phyloP scores from a whole-genome alignment of 2,113 vertebrate species.

The Shinisaurus crocodilurus region DNA sequence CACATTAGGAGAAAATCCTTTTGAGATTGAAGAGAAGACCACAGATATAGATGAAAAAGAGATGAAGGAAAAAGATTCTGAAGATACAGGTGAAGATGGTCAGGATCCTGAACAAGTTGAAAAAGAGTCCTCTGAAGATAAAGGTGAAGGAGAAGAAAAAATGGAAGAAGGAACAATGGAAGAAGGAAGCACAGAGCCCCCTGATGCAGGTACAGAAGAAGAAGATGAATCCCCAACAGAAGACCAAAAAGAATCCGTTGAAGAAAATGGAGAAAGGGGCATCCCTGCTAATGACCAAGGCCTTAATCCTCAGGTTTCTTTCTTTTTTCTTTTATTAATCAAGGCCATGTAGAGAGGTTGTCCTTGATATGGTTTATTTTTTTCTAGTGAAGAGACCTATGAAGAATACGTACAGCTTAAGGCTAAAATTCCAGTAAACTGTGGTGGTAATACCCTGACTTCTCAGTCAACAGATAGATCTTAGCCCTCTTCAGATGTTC shows the following conservation, averaged over 20 bases:
- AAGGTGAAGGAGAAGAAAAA: constrained; percentile 65
- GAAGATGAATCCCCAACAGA: constrained; percentile 68
- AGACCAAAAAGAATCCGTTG: constrained; percentile 61
- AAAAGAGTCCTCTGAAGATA: constrained; percentile 66
- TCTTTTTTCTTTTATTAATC: neutral
- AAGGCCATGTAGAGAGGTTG: neutral
- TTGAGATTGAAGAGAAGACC: constrained; percentile 86
- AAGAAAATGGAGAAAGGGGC: constrained; percentile 67
- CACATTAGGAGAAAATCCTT: constrained; percentile 82
- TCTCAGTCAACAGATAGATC: neutral
- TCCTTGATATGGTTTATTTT: neutral
- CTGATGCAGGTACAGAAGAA: constrained; percentile 61
- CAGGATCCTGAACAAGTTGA: constrained; percentile 62
- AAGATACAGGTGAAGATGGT: constrained; percentile 52
- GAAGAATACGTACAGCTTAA: neutral
- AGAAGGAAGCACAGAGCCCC: constrained; percentile 46
- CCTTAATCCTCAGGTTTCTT: constrained; percentile 84
- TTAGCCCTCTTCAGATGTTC: neutral
- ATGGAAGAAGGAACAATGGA: constrained; percentile 69
- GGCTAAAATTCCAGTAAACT: neutral
- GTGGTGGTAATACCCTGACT: neutral
- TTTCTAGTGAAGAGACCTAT: neutral
- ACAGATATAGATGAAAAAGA: constrained; percentile 76
- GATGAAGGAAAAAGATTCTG: constrained; percentile 62
- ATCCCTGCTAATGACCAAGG: constrained; percentile 75